These are phyloP conservation scores for Semibalanus balanoides DNA, from an alignment of 1,140 invertebrate species.

Conservation along the genomic window DNA sequence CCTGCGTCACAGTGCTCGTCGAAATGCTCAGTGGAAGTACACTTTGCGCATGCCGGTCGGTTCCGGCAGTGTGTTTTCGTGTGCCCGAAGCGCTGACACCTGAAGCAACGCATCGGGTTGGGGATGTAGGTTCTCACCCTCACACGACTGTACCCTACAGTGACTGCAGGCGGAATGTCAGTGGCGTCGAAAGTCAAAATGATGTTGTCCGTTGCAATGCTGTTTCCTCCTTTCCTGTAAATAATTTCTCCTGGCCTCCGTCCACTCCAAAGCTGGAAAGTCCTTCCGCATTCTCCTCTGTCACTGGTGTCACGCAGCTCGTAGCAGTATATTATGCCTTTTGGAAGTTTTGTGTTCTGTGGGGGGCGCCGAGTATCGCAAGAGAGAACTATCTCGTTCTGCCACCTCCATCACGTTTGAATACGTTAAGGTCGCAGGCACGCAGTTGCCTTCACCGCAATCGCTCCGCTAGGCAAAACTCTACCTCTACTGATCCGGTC, in stretches of 20 bases:
- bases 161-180: not conserved
- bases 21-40: not conserved
- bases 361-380: too few relatives aligned
- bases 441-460: too few relatives aligned
- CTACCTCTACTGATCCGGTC: too few relatives aligned
- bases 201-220: not conserved
- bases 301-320: too few relatives aligned
- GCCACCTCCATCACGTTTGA: too few relatives aligned
- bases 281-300: not conserved
- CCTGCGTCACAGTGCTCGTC: not conserved
- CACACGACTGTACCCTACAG: not conserved
- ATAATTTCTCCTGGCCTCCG: not conserved
- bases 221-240: not conserved
- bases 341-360: too few relatives aligned
- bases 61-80: not conserved
- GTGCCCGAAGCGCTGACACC: not conserved
- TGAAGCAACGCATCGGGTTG: not conserved
- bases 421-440: too few relatives aligned
- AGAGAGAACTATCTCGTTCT: too few relatives aligned
- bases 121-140: not conserved
- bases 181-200: not conserved
- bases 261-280: not conserved
- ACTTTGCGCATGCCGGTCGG: not conserved
- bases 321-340: too few relatives aligned
- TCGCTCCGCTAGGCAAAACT: too few relatives aligned